Evolutionary conservation across 1,140 invertebrate genomes (phyloP).

Genomic region (Drosophila athabasca): DNA sequence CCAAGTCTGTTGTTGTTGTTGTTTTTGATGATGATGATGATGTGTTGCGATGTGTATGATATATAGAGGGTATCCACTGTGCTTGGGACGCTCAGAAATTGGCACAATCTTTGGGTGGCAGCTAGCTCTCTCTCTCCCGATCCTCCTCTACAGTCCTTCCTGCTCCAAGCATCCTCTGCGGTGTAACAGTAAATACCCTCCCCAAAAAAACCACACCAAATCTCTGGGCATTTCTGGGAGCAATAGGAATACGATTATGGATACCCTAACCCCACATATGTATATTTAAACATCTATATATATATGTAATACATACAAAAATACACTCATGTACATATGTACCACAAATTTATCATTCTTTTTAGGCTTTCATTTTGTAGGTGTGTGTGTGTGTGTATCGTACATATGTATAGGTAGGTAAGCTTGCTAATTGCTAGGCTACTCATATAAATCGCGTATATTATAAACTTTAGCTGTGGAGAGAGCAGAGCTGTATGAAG

Average conservation of each 20-base stretch:
- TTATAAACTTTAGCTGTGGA: slow-evolving; percentile 26
- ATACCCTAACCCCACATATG: not conserved
- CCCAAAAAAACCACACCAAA: slow-evolving; percentile 5
- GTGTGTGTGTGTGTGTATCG: too few relatives aligned
- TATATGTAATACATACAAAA: slow-evolving; percentile 49
- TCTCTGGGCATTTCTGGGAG: not conserved
- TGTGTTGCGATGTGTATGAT: slow-evolving; percentile 16
- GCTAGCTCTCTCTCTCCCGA: too few relatives aligned
- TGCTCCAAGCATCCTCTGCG: not conserved
- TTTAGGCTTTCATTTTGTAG: not conserved
- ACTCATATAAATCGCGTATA: slow-evolving; percentile 26
- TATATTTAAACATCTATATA: slow-evolving; percentile 18
- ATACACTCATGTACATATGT: slow-evolving; percentile 34
- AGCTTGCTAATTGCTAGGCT: slow-evolving; percentile 41
- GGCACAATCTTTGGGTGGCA: slow-evolving; percentile 21
- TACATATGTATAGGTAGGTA: slow-evolving; percentile 24
- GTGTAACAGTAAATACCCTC: too few relatives aligned
- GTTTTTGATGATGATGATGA: slow-evolving; percentile 23
- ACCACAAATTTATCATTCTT: slow-evolving; percentile 19
- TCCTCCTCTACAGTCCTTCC: not conserved
- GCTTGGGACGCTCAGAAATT: not conserved
- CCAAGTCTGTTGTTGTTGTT: slow-evolving; percentile 44
- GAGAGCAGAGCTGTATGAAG: slow-evolving; percentile 4
- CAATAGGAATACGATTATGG: slow-evolving; percentile 9
- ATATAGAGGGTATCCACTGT: slow-evolving; percentile 1